Percentiles rank a stretch among this genome's conserved stretches.
These are phyloP conservation scores for Cheirogaleus major DNA, from an alignment of 2,797 vertebrate genomes.

Conservation along the genomic window DNA sequence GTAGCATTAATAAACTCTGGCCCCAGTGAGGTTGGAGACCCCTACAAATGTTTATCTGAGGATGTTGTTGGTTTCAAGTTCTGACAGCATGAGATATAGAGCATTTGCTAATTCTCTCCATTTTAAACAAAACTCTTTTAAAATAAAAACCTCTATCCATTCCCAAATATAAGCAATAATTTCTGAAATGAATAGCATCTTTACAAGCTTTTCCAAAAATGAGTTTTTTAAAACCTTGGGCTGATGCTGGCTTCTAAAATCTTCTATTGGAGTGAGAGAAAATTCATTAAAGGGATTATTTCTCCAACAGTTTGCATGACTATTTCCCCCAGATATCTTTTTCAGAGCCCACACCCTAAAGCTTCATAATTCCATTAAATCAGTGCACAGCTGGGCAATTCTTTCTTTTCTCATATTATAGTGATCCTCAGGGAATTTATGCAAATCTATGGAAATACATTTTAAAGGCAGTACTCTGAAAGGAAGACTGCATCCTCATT, in stretches of 20 bases:
- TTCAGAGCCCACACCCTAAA: slow-evolving; percentile 60
- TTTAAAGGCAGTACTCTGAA: slow-evolving; percentile 69
- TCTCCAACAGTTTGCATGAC: slow-evolving; percentile 51
- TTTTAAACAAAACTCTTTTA: slow-evolving; percentile 25
- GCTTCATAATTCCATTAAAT: slow-evolving; percentile 76
- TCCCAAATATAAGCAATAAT: slow-evolving; percentile 14
- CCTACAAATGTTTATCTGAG: not conserved
- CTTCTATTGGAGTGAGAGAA: slow-evolving; percentile 32
- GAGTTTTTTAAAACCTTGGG: not conserved
- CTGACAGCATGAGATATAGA: not conserved
- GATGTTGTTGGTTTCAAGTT: not conserved
- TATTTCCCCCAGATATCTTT: slow-evolving; percentile 64
- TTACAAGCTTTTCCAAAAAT: slow-evolving; percentile 23
- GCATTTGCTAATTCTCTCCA: not conserved
- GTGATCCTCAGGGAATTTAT: slow-evolving; percentile 73
- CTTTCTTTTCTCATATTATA: slow-evolving; percentile 74
- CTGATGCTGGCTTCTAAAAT: slow-evolving; percentile 44
- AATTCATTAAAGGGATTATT: slow-evolving; percentile 58
- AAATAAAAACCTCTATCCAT: slow-evolving; percentile 27
- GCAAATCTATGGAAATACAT: slow-evolving; percentile 79
- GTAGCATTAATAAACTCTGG: not conserved
- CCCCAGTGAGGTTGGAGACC: not conserved
- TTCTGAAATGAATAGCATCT: slow-evolving; percentile 52
- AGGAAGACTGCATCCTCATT: slow-evolving; percentile 66
- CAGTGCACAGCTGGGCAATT: slow-evolving; percentile 61